Percentiles rank a stretch among this genome's conserved stretches.
Conservation (phyloP, 2,797 vertebrate genomes). For the Oryzias sinensis region DNA sequence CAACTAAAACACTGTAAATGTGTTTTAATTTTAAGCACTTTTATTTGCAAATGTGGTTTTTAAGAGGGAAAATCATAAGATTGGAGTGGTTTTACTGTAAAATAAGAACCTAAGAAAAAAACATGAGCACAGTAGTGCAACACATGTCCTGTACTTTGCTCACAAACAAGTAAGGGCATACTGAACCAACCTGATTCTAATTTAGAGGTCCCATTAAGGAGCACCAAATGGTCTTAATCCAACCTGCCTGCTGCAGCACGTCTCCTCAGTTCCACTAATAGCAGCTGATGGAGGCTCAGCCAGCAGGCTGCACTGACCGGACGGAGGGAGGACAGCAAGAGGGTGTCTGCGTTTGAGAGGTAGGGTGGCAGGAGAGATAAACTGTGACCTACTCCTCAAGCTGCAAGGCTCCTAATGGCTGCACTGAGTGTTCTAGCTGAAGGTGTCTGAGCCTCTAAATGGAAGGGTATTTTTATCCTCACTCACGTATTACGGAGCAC, state of each 20-base stretch:
- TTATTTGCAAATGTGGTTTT: not conserved
- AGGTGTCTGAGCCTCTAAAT: slow-evolving; percentile 76
- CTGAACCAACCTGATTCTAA: slow-evolving; percentile 62
- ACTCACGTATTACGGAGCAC: slow-evolving; percentile 48
- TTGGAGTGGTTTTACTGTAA: not conserved
- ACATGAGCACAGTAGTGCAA: slow-evolving; percentile 40
- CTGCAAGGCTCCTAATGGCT: slow-evolving; percentile 70
- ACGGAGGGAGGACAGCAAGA: slow-evolving; percentile 34
- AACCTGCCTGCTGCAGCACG: slow-evolving; percentile 45
- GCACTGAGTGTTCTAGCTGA: slow-evolving; percentile 63
- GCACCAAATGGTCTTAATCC: slow-evolving; percentile 55
- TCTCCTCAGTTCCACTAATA: slow-evolving; percentile 55
- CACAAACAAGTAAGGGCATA: slow-evolving; percentile 30
- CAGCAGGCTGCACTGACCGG: not conserved
- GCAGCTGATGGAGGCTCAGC: slow-evolving; percentile 27
- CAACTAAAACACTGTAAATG: slow-evolving; percentile 3
- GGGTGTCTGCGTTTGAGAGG: slow-evolving; percentile 67
- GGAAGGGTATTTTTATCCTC: slow-evolving; percentile 75
- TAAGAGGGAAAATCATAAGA: too few species aligned
- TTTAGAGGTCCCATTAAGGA: slow-evolving; percentile 61
- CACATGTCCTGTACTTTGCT: slow-evolving; percentile 35
- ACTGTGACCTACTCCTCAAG: slow-evolving; percentile 73
- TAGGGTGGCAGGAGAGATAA: slow-evolving; percentile 69
- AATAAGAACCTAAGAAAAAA: slow-evolving; percentile 14
- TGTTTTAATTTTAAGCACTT: not conserved